phyloP scores from a whole-genome alignment of 1,140 invertebrate genomes.

The Triops cancriformis region DNA sequence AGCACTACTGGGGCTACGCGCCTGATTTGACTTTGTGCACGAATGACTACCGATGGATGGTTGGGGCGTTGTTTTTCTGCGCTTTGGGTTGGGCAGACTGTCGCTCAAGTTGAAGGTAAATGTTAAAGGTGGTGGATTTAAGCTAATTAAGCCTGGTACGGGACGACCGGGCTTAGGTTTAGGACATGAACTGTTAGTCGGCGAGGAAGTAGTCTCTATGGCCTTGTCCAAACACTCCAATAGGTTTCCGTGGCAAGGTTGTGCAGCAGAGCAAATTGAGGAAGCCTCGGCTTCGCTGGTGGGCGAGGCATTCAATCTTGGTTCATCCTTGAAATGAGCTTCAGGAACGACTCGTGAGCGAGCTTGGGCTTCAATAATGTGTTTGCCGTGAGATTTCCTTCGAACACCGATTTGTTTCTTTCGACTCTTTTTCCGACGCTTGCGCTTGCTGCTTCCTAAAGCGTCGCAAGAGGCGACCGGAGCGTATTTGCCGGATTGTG shows the following conservation, averaged over 20 bases:
- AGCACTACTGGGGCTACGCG: neutral
- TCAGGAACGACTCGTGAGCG: neutral
- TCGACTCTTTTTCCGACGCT: neutral
- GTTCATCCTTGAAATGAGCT: neutral
- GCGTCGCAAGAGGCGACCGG: neutral
- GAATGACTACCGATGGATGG: neutral
- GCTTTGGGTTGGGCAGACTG: neutral
- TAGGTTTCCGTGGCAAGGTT: neutral
- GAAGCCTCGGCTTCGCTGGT: neutral
- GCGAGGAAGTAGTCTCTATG: neutral
- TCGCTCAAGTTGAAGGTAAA: neutral
- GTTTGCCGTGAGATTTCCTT: neutral
- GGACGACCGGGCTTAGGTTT: neutral
- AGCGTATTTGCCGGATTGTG: neutral
- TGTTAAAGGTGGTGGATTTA: neutral
- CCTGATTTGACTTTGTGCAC: neutral
- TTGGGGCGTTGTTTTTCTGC: neutral
- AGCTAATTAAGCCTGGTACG: neutral
- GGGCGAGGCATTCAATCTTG: neutral
- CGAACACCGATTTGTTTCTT: slow-evolving; percentile 4
- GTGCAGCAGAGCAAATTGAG: neutral
- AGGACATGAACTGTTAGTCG: neutral
- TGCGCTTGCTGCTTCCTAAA: neutral
- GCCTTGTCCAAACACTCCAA: neutral
- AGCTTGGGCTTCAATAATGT: neutral